Conservation (phyloP, 1,140 invertebrate genomes). For the Pachypsylla venusta region DNA sequence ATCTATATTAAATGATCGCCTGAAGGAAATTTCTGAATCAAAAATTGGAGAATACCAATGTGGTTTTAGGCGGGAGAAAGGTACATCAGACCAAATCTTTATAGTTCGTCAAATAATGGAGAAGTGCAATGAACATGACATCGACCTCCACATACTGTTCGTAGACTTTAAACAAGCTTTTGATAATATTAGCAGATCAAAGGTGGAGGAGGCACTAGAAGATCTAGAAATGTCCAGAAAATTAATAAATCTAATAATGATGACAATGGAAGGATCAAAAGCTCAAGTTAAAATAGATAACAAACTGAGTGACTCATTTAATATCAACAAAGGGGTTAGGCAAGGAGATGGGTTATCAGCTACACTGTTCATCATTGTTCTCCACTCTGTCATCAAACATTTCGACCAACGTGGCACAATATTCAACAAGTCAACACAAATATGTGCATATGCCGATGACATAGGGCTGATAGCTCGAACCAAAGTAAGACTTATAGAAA, state of each 20-base stretch:
- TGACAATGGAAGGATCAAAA: background rate
- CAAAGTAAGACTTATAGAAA: conserved; percentile 18
- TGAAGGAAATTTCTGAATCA: conserved; percentile 12
- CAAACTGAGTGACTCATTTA: conserved; percentile 15
- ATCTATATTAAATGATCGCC: background rate
- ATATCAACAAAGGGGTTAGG: conserved; percentile 16
- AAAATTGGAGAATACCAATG: conserved; percentile 21
- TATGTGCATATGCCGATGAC: conserved; percentile 20
- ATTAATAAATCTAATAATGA: background rate
- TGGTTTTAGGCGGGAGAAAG: conserved; percentile 17
- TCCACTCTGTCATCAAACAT: conserved; percentile 16
- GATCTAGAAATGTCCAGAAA: background rate
- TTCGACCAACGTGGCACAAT: conserved; percentile 14
- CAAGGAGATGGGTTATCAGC: conserved; percentile 18
- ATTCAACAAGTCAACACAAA: conserved; percentile 14
- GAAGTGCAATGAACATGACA: conserved; percentile 15
- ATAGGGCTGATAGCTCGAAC: conserved; percentile 18
- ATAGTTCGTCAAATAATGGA: conserved; percentile 14
- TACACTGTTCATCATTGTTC: conserved; percentile 13
- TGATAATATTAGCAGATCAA: conserved; percentile 15
- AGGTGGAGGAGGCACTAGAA: background rate
- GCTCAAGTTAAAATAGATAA: conserved; percentile 16
- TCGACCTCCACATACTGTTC: conserved; percentile 18
- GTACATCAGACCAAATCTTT: conserved; percentile 20
- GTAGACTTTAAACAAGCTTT: conserved; percentile 20